These are phyloP conservation scores for Cherax quadricarinatus DNA, from an alignment of 1,140 invertebrate genomes.

Conservation along the genomic window DNA sequence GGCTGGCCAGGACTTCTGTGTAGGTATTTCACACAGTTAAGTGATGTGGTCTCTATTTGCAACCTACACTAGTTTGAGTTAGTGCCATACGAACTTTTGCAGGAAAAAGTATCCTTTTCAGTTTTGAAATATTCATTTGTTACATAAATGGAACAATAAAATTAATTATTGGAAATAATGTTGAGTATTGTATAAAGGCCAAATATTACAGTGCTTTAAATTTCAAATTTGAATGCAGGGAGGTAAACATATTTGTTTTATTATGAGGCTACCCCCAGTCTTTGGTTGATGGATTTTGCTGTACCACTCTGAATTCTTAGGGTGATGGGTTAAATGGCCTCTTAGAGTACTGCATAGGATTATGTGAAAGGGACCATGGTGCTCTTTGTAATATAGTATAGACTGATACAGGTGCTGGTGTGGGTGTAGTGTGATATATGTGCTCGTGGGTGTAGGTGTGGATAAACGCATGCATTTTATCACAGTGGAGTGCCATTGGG, in stretches of 20 bases:
- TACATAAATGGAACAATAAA: not conserved
- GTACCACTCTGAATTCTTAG: not conserved
- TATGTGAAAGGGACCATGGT: not conserved
- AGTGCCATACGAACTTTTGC: not conserved
- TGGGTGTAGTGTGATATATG: slow-evolving; percentile 5
- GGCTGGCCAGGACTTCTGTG: not conserved
- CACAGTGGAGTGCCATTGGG: not conserved
- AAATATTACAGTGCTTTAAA: not conserved
- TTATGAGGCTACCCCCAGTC: not conserved
- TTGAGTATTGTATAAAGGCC: too few relatives aligned
- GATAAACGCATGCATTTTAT: slow-evolving; percentile 11
- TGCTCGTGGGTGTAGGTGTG: not conserved
- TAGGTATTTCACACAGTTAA: not conserved
- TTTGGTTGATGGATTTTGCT: not conserved
- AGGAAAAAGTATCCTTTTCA: not conserved
- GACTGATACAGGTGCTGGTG: not conserved
- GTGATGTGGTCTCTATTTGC: not conserved
- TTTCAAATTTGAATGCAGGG: not conserved
- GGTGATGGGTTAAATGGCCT: not conserved
- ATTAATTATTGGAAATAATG: too few relatives aligned
- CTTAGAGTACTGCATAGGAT: not conserved
- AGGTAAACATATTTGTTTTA: not conserved
- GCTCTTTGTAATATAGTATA: not conserved
- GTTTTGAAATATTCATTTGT: not conserved
- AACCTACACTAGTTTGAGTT: not conserved